These are phyloP conservation scores for Echeneis naucrates DNA, from an alignment of 2,797 vertebrate genomes.

Conservation along the genomic window DNA sequence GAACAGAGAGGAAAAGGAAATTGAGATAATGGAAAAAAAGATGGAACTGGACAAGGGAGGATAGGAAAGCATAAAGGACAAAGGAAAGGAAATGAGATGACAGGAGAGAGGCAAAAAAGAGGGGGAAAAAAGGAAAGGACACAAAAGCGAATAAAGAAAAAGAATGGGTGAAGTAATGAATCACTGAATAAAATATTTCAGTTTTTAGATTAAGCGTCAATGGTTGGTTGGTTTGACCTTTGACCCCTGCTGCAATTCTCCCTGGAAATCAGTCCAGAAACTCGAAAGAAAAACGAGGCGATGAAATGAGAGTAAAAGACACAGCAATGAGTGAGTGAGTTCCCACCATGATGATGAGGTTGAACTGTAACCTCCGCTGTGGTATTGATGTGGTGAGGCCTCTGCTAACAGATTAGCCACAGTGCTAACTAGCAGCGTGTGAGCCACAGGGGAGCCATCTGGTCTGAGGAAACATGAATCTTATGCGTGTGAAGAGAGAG, in stretches of 20 bases:
- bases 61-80: neutral
- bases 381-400: neutral
- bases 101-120: neutral
- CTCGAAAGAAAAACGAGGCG: neutral
- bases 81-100: neutral
- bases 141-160: neutral
- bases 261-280: neutral
- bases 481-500: constrained; percentile 6
- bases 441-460: constrained; percentile 50
- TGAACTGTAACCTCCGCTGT: constrained; percentile 39
- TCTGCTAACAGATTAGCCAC: constrained; percentile 52
- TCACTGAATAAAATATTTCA: neutral
- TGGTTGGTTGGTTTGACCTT: constrained; percentile 18
- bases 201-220: neutral
- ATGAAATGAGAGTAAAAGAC: neutral
- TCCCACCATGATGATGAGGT: constrained; percentile 8
- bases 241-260: neutral
- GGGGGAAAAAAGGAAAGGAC: neutral
- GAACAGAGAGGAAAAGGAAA: neutral
- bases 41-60: neutral
- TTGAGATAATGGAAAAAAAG: neutral
- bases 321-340: constrained; percentile 18
- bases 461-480: constrained; percentile 32
- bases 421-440: constrained; percentile 36
- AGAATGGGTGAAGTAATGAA: neutral